Conservation (phyloP, 2,113 vertebrate species). For the Anas platyrhynchos region DNA sequence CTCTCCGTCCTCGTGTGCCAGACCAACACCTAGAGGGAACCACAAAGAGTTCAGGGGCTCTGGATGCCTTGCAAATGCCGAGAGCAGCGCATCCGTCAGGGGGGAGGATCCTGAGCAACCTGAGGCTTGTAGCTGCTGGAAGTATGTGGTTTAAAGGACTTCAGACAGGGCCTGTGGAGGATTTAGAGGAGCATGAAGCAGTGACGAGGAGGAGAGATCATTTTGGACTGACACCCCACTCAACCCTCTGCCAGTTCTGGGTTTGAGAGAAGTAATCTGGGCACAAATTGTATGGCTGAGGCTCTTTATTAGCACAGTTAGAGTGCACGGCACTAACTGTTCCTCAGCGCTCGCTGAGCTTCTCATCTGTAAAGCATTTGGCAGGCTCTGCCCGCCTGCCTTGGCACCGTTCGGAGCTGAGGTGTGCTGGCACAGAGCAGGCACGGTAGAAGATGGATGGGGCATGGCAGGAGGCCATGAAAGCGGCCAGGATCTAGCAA, state of each 20-base stretch:
- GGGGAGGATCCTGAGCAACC: not conserved
- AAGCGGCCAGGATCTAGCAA: not conserved
- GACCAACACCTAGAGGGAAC: constrained; percentile 83
- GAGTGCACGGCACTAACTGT: not conserved
- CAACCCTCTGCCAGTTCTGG: not conserved
- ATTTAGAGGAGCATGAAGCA: not conserved
- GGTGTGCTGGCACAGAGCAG: not conserved
- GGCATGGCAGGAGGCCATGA: not conserved
- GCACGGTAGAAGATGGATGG: not conserved
- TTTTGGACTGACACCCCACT: not conserved
- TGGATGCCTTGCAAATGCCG: not conserved
- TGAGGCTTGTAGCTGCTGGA: not conserved
- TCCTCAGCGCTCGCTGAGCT: not conserved
- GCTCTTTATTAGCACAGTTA: not conserved
- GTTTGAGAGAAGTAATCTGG: not conserved
- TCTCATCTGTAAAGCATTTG: not conserved
- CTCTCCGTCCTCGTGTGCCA: constrained; percentile 91
- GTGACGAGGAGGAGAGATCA: not conserved
- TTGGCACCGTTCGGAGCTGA: not conserved
- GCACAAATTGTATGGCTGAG: not conserved
- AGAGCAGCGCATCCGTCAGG: fast-evolving
- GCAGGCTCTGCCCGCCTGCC: not conserved
- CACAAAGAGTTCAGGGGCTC: not conserved
- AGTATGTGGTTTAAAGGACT: not conserved
- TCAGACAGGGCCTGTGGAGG: not conserved